phyloP scores from a whole-genome alignment of 2,113 vertebrate genomes.

The Butastur rufipennis region DNA sequence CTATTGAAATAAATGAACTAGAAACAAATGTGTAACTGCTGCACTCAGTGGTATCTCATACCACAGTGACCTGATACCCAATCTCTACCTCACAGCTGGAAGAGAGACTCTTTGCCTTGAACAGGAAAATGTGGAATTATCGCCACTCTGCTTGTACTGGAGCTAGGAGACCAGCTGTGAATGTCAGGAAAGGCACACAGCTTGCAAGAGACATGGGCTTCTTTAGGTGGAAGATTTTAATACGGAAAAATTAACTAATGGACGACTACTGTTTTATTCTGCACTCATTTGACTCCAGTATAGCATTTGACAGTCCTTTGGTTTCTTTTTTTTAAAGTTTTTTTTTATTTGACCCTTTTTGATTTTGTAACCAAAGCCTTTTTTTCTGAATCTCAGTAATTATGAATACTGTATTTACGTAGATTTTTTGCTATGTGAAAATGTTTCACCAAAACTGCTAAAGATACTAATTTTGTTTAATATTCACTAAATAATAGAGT shows the following conservation, averaged over 20 bases:
- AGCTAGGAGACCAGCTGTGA: slow-evolving; percentile 55
- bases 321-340: not conserved
- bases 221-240: slow-evolving; percentile 28
- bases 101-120: slow-evolving; percentile 44
- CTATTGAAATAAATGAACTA: slow-evolving; percentile 93
- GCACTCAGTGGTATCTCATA: not conserved
- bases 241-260: slow-evolving; percentile 9
- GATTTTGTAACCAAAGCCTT: slow-evolving; percentile 60
- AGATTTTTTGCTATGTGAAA: slow-evolving; percentile 1
- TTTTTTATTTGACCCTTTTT: slow-evolving; percentile 31
- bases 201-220: not conserved
- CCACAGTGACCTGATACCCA: slow-evolving; percentile 40
- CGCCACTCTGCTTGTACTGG: not conserved
- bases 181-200: slow-evolving; percentile 18
- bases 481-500: not conserved
- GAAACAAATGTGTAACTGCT: slow-evolving; percentile 91
- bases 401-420: not conserved
- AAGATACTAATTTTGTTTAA: not conserved
- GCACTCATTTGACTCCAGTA: not conserved
- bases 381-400: not conserved
- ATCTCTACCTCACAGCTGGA: slow-evolving; percentile 65
- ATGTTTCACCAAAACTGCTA: not conserved
- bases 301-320: not conserved
- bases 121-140: slow-evolving; percentile 9
- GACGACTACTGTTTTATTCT: not conserved